Conservation (phyloP, 2,888 invertebrate genomes). For the Ochropleura leucogaster region DNA sequence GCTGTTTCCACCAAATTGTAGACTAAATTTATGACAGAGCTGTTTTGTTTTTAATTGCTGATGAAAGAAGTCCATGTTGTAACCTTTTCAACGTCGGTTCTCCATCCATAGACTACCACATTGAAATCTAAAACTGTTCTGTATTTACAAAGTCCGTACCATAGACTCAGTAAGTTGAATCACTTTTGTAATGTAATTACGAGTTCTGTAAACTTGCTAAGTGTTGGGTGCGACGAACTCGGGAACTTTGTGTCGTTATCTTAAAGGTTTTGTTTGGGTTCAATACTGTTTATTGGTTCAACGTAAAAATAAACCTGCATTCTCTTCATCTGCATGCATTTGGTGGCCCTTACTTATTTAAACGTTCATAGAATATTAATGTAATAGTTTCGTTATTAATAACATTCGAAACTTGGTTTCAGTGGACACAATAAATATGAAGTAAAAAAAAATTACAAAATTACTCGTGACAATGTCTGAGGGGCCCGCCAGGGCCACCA, state of each 20-base stretch:
- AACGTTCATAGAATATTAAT: neutral
- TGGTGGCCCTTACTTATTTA: neutral
- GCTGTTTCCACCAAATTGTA: too few species aligned
- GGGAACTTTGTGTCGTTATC: slow-evolving; percentile 20
- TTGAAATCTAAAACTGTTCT: slow-evolving; percentile 12
- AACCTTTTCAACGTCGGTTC: too few species aligned
- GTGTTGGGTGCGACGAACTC: slow-evolving; percentile 47
- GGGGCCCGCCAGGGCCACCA: too few species aligned
- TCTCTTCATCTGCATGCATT: neutral
- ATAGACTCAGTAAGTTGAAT: slow-evolving; percentile 36
- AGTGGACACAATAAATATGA: neutral
- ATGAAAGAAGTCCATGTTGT: too few species aligned
- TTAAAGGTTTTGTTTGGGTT: slow-evolving; percentile 18
- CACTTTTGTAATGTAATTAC: slow-evolving; percentile 60
- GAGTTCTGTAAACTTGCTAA: slow-evolving; percentile 59
- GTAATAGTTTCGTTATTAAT: neutral
- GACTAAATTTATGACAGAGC: too few species aligned
- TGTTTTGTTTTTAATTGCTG: too few species aligned
- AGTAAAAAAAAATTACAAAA: too few species aligned
- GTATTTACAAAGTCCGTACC: slow-evolving; percentile 3
- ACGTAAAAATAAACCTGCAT: neutral
- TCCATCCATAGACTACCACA: neutral
- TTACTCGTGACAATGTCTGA: neutral
- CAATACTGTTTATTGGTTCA: neutral
- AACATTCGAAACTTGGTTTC: neutral